These are phyloP conservation scores for Cydia strobilella DNA, from an alignment of 1,140 invertebrate species.

Conservation along the genomic window DNA sequence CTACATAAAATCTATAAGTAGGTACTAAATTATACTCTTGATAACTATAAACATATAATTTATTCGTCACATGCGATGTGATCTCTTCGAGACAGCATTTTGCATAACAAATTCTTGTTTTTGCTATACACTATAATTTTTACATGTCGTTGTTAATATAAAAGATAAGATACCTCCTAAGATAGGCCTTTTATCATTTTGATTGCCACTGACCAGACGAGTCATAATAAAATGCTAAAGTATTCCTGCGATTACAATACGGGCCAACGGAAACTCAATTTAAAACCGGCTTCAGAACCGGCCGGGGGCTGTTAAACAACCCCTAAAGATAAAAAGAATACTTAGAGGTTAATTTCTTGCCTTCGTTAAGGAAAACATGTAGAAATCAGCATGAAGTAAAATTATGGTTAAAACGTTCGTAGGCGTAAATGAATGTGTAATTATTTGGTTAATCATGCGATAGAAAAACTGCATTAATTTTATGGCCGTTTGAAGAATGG, in stretches of 20 bases:
- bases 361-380: not conserved
- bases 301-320: not conserved
- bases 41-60: no score
- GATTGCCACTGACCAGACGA: not conserved
- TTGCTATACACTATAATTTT: not conserved
- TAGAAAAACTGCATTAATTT: not conserved
- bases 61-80: not conserved
- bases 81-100: not conserved
- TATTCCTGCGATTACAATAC: slow-evolving; percentile 11
- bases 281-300: not conserved
- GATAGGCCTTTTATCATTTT: slow-evolving; percentile 11
- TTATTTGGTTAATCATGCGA: slow-evolving; percentile 2
- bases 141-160: not conserved
- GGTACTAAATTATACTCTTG: no score
- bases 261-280: not conserved
- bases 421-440: not conserved
- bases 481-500: not conserved
- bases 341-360: not conserved
- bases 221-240: slow-evolving; percentile 11
- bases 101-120: slow-evolving; percentile 4
- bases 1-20: no score
- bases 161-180: not conserved
- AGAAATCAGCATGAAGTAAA: not conserved
- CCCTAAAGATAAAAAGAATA: not conserved
- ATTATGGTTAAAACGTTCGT: not conserved